Evolutionary conservation across 35 echinoderm and acorn worm genomes (phyloP).

Genomic region (Eucidaris tribuloides): DNA sequence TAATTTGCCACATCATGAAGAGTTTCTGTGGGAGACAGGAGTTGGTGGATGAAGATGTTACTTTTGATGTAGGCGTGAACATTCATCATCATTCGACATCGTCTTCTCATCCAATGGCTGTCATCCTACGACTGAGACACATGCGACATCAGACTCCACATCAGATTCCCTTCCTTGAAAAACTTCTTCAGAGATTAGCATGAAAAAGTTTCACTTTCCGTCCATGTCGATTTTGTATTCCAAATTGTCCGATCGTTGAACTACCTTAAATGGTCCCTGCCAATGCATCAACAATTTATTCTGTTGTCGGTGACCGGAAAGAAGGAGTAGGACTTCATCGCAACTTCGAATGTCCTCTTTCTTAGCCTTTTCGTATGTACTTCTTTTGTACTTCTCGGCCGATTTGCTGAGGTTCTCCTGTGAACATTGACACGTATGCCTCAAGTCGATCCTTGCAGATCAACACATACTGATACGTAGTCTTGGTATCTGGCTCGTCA

Average conservation of each 20-base stretch:
- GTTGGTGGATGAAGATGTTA: neutral
- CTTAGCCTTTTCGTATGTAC: slow-evolving; percentile 20
- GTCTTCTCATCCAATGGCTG: neutral
- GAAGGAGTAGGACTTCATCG: slow-evolving; percentile 38
- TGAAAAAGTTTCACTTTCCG: slow-evolving; percentile 13
- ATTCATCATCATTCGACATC: neutral
- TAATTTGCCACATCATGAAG: slow-evolving; percentile 1
- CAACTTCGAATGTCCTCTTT: slow-evolving; percentile 28
- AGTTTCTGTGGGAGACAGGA: neutral
- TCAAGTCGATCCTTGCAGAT: neutral
- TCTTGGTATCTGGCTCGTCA: neutral
- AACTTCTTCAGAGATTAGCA: slow-evolving; percentile 30
- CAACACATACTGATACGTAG: neutral
- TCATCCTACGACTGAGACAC: neutral
- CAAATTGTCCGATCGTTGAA: neutral
- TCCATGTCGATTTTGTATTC: slow-evolving; percentile 31
- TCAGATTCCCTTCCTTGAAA: neutral
- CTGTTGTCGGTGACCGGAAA: slow-evolving; percentile 21
- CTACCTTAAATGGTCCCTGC: slow-evolving; percentile 48
- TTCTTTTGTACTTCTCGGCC: neutral
- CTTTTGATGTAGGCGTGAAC: neutral
- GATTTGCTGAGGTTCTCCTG: slow-evolving; percentile 20
- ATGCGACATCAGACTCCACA: neutral
- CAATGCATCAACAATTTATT: slow-evolving; percentile 55
- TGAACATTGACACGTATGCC: slow-evolving; percentile 6